Base-by-base conservation (phyloP, 2,113 vertebrate species). In the Isichthys henryi region DNA sequence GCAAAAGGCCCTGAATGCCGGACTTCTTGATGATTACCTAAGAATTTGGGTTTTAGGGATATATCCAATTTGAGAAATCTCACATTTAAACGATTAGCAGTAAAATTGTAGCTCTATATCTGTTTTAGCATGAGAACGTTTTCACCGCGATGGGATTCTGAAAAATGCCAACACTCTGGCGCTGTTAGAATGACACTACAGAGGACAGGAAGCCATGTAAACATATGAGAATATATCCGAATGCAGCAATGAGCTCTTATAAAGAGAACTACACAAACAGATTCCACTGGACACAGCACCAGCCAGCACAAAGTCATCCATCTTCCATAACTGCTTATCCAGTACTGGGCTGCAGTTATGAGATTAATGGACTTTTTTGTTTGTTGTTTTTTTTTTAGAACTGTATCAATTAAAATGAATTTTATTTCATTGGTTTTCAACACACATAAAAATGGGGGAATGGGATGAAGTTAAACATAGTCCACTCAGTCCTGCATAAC, bases 301-400 rank as follows among this genome's bases (percentile, higher is more conserved):
- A 48, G 56, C 53, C 39, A 10, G n/a, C 7, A 88, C 39, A 80
- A 43, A 39, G 17, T 17, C 39, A 80, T 19, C 35, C 31, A 80
- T 43, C 62, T 70, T 70, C 31, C 35, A 80, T 43, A 80, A 21
- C 31, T 43, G 35, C 74, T 43, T 19, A 80, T 43, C 74, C 62
- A 70, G 62, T 31, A 70, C 62, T 13, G 35, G 70, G 74, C 74
- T 15, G 17, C 35, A 39, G 74, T 80, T 66, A 77, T 35, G 43
- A 80, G 48, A 70, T 88, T 88, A 88, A 66, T 88, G 31, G 70
- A 66, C 35, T 88, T 88, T 39, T 39, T 87, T n/a, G 19, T 35
- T 62, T 62, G n/a, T 77, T 46, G 9, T 21, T 70, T 80, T 52
- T 52, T 66, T 66, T 23, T 58, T n/a, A 66, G 31, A 80, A 35